Evolutionary conservation across 2,113 vertebrate genomes (phyloP).

Genomic region (Aviceda subcristata): DNA sequence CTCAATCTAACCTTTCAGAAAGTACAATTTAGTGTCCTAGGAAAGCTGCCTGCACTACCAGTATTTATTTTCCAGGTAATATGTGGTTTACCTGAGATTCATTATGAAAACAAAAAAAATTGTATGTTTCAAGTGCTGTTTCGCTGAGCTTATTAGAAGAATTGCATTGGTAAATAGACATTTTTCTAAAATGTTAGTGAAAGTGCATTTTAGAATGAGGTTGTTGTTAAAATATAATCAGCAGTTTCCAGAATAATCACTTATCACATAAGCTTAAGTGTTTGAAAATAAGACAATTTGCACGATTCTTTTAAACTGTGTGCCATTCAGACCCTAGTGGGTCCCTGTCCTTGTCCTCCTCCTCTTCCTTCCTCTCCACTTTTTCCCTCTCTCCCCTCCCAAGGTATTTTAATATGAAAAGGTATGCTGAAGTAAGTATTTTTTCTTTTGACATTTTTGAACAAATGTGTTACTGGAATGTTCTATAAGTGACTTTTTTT

Average conservation of each 20-base stretch:
- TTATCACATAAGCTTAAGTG: neutral
- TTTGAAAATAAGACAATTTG: neutral
- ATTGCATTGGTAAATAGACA: neutral
- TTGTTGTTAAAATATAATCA: neutral
- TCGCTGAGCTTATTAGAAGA: neutral
- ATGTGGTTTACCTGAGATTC: neutral
- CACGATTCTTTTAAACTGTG: constrained; percentile 16
- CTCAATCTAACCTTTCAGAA: neutral
- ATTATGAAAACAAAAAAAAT: neutral
- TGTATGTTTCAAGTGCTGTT: neutral
- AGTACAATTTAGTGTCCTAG: neutral
- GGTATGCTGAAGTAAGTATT: neutral
- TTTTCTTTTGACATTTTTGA: neutral
- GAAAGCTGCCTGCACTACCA: neutral
- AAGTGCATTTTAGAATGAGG: neutral
- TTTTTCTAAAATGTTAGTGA: neutral
- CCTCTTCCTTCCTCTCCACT: neutral
- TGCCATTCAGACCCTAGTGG: neutral
- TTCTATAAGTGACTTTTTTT: neutral
- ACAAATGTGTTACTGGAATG: neutral
- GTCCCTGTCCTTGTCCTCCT: neutral
- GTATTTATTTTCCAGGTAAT: neutral
- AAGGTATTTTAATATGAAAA: neutral
- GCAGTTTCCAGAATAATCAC: neutral
- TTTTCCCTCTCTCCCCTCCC: neutral